Evolutionary conservation across 2,888 invertebrate genomes (phyloP), one percentile per base, ranked within the genome.

Genomic region (Teinopalpus imperialis): DNA sequence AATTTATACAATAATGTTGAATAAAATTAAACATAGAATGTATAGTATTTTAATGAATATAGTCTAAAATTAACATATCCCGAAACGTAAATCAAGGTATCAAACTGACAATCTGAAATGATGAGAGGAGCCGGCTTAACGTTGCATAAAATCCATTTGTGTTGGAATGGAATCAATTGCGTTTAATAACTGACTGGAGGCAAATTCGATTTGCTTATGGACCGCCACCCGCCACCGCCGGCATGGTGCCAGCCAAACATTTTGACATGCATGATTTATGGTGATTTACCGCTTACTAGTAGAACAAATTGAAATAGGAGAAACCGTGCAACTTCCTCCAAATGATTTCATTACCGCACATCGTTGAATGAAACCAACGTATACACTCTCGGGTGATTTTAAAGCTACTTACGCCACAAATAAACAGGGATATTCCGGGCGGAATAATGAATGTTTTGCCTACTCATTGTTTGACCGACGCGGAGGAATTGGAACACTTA

Each of bases 401-500:
- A 8, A 30, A 21, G 39, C 39, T 21, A 32, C 41, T 21, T 21
- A 20, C 10, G n/a, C 21, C 30, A 5, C 20, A 31, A 35, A 43
- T 36, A 45, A 43, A 35, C 26, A 47, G 23, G 10, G 13, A 12
- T 20, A n/a, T 48, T 43, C 41, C 48, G 30, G 44, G 20, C 21
- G 34, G 44, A 31, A 42, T 51, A 65, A 66, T 61, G 57, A 58
- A 58, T 74, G 74, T 75, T 75, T 74, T 74, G 73, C 72, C 74
- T 76, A 60, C 54, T 56, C 57, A 60, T 61, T 66, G 68, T 64
- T 64, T 59, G 56, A 60, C 51, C 60, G 57, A 47, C 57, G 52
- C 48, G 45, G 43, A 37, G 40, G 52, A 48, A 52, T 32, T 32
- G 44, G 49, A 48, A 32, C 44, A 48, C 43, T 48, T 49, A 39